Conservation (phyloP, 2,888 invertebrate species). For the Calephelis perditalis region DNA sequence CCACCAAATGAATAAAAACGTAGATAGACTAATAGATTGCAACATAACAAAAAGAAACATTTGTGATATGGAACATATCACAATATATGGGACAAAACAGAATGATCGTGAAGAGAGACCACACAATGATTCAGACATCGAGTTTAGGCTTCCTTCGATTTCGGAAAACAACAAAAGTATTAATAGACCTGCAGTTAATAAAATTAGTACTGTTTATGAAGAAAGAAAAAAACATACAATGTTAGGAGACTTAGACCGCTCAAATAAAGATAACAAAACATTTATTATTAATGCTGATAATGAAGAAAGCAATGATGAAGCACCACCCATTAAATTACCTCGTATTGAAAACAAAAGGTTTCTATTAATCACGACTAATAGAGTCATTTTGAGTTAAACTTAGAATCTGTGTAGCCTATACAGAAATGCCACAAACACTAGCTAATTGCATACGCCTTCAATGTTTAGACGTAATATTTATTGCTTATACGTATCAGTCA, state of each 20-base stretch:
- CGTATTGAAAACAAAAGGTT: constrained; percentile 67
- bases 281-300: constrained; percentile 50
- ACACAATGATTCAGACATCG: constrained; percentile 25
- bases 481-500: too few relatives aligned
- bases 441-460: background rate
- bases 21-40: constrained; percentile 29
- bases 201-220: constrained; percentile 49
- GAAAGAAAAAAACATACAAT: constrained; percentile 48
- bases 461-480: too few relatives aligned
- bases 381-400: background rate
- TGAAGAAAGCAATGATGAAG: constrained; percentile 57
- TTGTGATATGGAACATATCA: constrained; percentile 63
- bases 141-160: constrained; percentile 59
- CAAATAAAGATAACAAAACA: constrained; percentile 49
- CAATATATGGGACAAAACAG: constrained; percentile 56
- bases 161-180: constrained; percentile 49
- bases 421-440: background rate
- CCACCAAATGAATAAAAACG: constrained; percentile 34
- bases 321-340: constrained; percentile 65
- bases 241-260: constrained; percentile 49
- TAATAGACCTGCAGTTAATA: constrained; percentile 39
- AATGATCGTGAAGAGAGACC: constrained; percentile 36
- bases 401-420: constrained; percentile 2
- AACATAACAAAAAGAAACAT: constrained; percentile 40
- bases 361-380: constrained; percentile 1